Base-by-base conservation (phyloP, 2,888 invertebrate species). In the Gortyna flavago region DNA sequence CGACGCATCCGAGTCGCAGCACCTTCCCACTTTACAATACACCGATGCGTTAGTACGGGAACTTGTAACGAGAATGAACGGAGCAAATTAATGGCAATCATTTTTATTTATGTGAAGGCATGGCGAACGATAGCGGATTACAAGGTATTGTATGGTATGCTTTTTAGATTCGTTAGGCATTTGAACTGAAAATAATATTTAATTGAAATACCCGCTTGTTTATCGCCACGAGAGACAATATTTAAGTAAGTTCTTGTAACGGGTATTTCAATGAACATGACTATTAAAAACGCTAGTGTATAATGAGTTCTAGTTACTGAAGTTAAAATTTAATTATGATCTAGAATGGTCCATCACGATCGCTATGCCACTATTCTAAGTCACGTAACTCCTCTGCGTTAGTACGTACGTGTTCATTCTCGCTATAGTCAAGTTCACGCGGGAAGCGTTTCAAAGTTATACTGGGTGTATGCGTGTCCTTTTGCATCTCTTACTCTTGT, bases 401-500 rank as follows among this genome's bases (percentile, higher is more conserved):
- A 71, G 85, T 85, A 85, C 86, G 74, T 87, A 79, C 81, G 70
- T 79, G 81, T 89, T 89, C 85, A 89, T 89, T 87, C 89, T 89
- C 88, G 89, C 84, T 85, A 75, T 75, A 72, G 29, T 71, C 75
- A 88, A 89, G 92, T 89, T 94, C 92, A 95, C 91, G 94, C 90
- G 79, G 90, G 90, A 84, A 94, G 92, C 92, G 93, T 89, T 88
- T 94, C 93, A 92, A 95, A 95, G 90, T 93, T 92, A 92, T 95
- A 96, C 86, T 94, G 93, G 88, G 93, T 93, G 90, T 90, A 92
- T 84, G 85, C 83, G 80, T 86, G 84, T 75, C 87, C 90, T 79
- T 86, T 87, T 85, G 92, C 93, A 90, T 93, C 93, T 95, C 98
- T 98, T 98, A 98, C 98, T 97, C 98, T 97, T 95, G 97, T 98